phyloP scores from a whole-genome alignment of 2,888 invertebrate genomes.

The Dicranocentrus wangi region DNA sequence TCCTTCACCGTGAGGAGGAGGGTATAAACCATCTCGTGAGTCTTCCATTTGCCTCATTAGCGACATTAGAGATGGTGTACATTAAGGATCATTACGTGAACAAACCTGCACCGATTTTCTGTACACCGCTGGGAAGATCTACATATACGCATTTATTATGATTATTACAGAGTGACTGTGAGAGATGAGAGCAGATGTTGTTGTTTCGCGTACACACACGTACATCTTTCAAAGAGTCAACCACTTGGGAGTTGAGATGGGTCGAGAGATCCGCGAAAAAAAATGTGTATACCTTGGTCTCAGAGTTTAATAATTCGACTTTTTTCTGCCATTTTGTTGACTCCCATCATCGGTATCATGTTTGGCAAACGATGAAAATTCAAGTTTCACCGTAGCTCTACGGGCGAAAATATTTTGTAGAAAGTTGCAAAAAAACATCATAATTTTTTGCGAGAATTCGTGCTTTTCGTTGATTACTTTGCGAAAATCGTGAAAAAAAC shows the following conservation, averaged over 20 bases:
- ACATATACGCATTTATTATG: constrained; percentile 13
- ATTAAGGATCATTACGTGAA: constrained; percentile 27
- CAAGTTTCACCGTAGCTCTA: constrained; percentile 18
- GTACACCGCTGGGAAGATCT: constrained; percentile 1
- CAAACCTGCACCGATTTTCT: no score
- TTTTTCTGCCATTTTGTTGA: no score
- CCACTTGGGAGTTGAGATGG: background rate
- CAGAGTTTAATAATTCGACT: no score
- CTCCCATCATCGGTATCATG: no score
- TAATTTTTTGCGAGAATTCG: constrained; percentile 11
- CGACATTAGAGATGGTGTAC: constrained; percentile 32
- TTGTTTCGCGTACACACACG: no score
- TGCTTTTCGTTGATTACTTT: constrained; percentile 38
- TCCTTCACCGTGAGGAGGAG: no score
- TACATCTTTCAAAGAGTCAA: background rate
- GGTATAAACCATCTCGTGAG: no score
- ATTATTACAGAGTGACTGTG: background rate
- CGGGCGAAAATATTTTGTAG: constrained; percentile 2
- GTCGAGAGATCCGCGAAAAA: no score
- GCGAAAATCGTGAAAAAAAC: constrained; percentile 7
- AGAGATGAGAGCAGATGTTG: background rate
- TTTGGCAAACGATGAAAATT: constrained; percentile 5
- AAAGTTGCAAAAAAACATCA: constrained; percentile 11
- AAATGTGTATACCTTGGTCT: no score
- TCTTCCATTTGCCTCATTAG: constrained; percentile 46